Base-by-base conservation (phyloP, 2,888 invertebrate genomes). In the Diabrotica balteata region DNA sequence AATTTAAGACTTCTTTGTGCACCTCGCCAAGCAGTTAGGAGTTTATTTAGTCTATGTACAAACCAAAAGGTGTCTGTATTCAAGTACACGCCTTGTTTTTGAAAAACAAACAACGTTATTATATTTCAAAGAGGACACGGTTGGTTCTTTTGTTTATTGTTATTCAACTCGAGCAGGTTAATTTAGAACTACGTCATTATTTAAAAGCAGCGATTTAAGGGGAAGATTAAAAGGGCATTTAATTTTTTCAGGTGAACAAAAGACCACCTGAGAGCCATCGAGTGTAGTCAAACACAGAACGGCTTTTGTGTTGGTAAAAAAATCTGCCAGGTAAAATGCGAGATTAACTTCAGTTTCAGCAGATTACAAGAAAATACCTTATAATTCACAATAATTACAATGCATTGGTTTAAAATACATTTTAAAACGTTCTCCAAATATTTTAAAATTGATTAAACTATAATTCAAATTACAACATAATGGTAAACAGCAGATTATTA, bases 1-100 rank as follows among this genome's bases (percentile, higher is more conserved):
- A 76, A 76, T 77, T 76, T 75, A 76, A 77, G 76, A 76, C 74
- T 73, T 73, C 77, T 75, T 77, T 77, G 75, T 77, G 68, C 69
- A 60, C 9, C 47, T 49, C 45, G 55, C 11, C 55, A 45, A 58
- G 45, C 58, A 73, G 70, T 73, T 72, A 69, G 70, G 72, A 75
- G 72, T 76, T 76, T 74, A 77, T 76, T 76, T 74, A 73, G 73
- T 75, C 72, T 69, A 73, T 67, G 68, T 53, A 67, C 71, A 58
- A 57, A 59, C 64, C 54, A 63, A 73, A 71, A 71, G 71, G 70
- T 71, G 68, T 73, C 70, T 60, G 70, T 62, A 68, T 70, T 70
- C 67, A 68, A 62, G 63, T 64, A 50, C 63, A 67, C 62, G 66
- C 68, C 66, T 66, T 60, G 66, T 66, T 68, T 60, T 60, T 52